Evolutionary conservation across 2,113 vertebrate genomes (phyloP), one percentile per base, ranked within the genome.

Genomic region (Pristiophorus japonicus): DNA sequence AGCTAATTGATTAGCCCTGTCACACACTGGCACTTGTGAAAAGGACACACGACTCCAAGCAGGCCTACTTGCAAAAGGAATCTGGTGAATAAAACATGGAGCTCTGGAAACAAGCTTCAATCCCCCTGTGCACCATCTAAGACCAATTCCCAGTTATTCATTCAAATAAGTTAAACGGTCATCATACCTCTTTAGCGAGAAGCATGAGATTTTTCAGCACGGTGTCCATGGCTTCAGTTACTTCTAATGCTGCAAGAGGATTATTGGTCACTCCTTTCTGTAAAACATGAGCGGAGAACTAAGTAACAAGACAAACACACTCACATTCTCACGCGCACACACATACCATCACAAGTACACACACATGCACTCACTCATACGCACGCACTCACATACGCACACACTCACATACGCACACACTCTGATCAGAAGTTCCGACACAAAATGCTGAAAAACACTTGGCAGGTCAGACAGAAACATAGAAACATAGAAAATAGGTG

Each of bases 131-230:
- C 16, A 38, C 20, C 55, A 84, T 84, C 11, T 42, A 63, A 47
- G 45, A 66, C 11, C 34, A 85, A 18, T 63, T 85, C 81, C 55
- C 51, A 95, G 10, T 1, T 59, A 27, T 34, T 85, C 45, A 14
- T 95, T 91, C 14, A 45, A 16, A 4, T 4, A 51, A 2, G 27
- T 90, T 51, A 16, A 45, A 47, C 14, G 20, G 65, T 70, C 24
- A 47, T 70, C 8, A 96, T 97, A 99, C 98, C 98, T 99, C 98
- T 16, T 98, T 97, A 20, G 98, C 96, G 81, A 99, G 97, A 0
- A 96, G 97, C 42, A 97, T 97, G 96, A 99, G 1, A 96, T 97
- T 98, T 42, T 97, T 97, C 96, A 97, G 97, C 70, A 99, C 97
- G 24, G 96, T 97, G 96, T 98, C 97, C 95, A 98, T 97, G 4